phyloP scores from a whole-genome alignment of 2,888 invertebrate species.

The Lasiommata megera region DNA sequence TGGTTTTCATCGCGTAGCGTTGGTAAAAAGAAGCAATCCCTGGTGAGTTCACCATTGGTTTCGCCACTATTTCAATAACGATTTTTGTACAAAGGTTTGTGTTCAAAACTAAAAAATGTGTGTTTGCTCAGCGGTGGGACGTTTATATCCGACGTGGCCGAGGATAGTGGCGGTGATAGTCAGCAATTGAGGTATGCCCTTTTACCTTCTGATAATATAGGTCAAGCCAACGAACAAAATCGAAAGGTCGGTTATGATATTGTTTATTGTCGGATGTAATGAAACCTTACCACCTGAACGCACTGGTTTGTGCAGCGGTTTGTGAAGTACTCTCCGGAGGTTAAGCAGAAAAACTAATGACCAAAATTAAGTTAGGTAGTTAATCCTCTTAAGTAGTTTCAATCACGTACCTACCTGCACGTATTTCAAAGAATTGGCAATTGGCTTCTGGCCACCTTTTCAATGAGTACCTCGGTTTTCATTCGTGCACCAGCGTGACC shows the following conservation, averaged over 20 bases:
- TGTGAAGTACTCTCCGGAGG: no score
- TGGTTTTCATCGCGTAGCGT: conserved; percentile 30
- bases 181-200: no score
- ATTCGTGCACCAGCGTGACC: conserved; percentile 25
- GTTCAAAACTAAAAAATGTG: no score
- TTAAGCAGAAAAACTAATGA: not conserved
- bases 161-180: no score
- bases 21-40: conserved; percentile 33
- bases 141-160: no score
- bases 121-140: no score
- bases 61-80: conserved; percentile 33
- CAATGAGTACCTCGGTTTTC: conserved; percentile 10
- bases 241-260: no score
- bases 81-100: not conserved
- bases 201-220: no score
- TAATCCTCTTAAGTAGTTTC: not conserved
- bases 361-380: not conserved
- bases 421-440: conserved; percentile 1
- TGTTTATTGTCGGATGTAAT: no score
- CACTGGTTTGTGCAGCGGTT: no score
- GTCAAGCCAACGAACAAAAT: no score
- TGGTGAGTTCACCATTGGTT: conserved; percentile 38
- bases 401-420: not conserved
- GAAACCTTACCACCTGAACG: no score
- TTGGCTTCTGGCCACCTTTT: conserved; percentile 5